phyloP scores from a whole-genome alignment of 2,113 vertebrate species.

The cat (Felis catus) region DNA sequence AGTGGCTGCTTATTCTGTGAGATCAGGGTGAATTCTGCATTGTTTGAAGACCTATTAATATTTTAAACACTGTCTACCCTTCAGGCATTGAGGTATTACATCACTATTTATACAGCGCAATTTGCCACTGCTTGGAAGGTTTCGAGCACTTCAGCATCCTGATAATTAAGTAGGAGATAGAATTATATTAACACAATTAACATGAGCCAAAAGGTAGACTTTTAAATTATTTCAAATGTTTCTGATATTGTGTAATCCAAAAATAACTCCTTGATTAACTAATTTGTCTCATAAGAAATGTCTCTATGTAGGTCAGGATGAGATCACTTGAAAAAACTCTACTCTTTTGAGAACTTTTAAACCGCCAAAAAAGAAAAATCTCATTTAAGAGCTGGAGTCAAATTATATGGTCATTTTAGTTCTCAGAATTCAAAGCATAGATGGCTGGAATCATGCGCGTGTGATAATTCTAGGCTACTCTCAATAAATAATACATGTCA shows the following conservation, averaged over 20 bases:
- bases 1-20: not conserved
- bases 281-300: slow-evolving; percentile 64
- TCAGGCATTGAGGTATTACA: slow-evolving; percentile 65
- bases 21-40: slow-evolving; percentile 51
- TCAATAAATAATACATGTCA: slow-evolving; percentile 86
- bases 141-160: slow-evolving; percentile 58
- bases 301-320: slow-evolving; percentile 74
- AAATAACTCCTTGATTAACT: slow-evolving; percentile 73
- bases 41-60: slow-evolving; percentile 77
- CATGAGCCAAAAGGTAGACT: slow-evolving; percentile 5
- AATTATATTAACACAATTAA: slow-evolving; percentile 76
- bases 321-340: slow-evolving; percentile 67
- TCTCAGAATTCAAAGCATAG: slow-evolving; percentile 71
- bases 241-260: slow-evolving; percentile 58
- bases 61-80: slow-evolving; percentile 76
- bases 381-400: slow-evolving; percentile 58
- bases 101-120: slow-evolving; percentile 50
- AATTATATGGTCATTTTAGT: slow-evolving; percentile 70
- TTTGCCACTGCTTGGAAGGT: slow-evolving; percentile 71
- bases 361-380: slow-evolving; percentile 41
- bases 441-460: slow-evolving; percentile 68
- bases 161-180: slow-evolving; percentile 33
- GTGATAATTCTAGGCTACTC: slow-evolving; percentile 80
- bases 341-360: slow-evolving; percentile 71
- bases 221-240: slow-evolving; percentile 61